phyloP scores from a whole-genome alignment of 2,113 vertebrate species.

The Vulpes vulpes region DNA sequence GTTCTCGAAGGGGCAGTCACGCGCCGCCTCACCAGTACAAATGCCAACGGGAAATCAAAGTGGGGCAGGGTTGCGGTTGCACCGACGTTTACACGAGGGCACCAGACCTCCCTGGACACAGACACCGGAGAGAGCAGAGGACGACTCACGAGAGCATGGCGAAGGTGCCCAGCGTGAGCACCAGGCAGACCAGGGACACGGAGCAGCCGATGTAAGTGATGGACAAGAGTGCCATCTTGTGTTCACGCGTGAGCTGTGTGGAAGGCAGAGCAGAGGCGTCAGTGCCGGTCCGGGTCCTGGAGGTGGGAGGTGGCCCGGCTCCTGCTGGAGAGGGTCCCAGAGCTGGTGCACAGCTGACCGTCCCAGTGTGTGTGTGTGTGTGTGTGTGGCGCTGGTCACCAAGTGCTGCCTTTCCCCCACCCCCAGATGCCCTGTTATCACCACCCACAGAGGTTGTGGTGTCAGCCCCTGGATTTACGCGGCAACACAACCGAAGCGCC shows the following conservation, averaged over 20 bases:
- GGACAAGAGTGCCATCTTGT: constrained; percentile 97
- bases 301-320: neutral
- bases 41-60: constrained; percentile 58
- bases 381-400: neutral
- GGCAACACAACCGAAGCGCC: no score
- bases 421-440: fast-evolving
- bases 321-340: neutral
- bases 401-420: neutral
- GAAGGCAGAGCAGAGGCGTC: constrained; percentile 27
- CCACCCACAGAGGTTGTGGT: neutral
- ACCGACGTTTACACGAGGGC: neutral
- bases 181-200: constrained; percentile 95
- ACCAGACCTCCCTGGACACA: neutral
- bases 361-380: fast-evolving
- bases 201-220: constrained; percentile 97
- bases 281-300: no score
- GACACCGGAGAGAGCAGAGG: constrained; percentile 20
- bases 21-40: neutral
- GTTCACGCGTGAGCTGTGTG: constrained; percentile 90
- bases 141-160: constrained; percentile 97
- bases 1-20: constrained; percentile 31
- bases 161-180: constrained; percentile 95
- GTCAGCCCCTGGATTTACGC: neutral
- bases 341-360: neutral
- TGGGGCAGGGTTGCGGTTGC: neutral